These are phyloP conservation scores for Choristoneura rosaceana DNA, from an alignment of 2,888 invertebrate species.

Conservation along the genomic window DNA sequence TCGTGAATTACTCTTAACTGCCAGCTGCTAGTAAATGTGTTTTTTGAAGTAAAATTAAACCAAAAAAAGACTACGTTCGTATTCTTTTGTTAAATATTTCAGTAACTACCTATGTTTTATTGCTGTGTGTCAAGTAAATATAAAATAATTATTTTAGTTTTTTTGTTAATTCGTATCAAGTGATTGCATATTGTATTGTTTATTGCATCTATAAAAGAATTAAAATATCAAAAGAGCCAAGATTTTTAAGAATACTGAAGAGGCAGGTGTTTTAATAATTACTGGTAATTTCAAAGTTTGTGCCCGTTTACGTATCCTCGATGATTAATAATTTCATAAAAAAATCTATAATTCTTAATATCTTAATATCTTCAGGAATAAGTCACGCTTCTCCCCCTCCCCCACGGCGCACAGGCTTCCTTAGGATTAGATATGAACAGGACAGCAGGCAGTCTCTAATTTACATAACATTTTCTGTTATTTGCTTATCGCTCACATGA, in stretches of 20 bases:
- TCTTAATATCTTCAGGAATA: slow-evolving; percentile 69
- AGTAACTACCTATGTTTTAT: no score
- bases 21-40: slow-evolving; percentile 11
- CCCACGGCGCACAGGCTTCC: slow-evolving; percentile 52
- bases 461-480: slow-evolving; percentile 84
- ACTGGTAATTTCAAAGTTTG: background rate
- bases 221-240: background rate
- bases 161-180: no score
- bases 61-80: background rate
- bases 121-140: no score
- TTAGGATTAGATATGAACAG: slow-evolving; percentile 65
- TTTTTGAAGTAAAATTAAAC: slow-evolving; percentile 4
- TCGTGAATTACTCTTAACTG: slow-evolving; percentile 40
- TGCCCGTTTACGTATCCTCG: background rate
- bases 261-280: no score
- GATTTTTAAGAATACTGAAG: background rate
- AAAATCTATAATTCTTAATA: slow-evolving; percentile 59
- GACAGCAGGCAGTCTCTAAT: slow-evolving; percentile 67
- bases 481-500: slow-evolving; percentile 83
- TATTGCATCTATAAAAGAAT: no score
- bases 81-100: background rate
- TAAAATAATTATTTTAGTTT: no score
- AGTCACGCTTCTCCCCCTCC: slow-evolving; percentile 72
- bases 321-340: slow-evolving; percentile 16
- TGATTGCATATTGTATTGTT: no score